These are phyloP conservation scores for Drosophila percnosoma DNA, from an alignment of 2,888 invertebrate genomes.

Conservation along the genomic window DNA sequence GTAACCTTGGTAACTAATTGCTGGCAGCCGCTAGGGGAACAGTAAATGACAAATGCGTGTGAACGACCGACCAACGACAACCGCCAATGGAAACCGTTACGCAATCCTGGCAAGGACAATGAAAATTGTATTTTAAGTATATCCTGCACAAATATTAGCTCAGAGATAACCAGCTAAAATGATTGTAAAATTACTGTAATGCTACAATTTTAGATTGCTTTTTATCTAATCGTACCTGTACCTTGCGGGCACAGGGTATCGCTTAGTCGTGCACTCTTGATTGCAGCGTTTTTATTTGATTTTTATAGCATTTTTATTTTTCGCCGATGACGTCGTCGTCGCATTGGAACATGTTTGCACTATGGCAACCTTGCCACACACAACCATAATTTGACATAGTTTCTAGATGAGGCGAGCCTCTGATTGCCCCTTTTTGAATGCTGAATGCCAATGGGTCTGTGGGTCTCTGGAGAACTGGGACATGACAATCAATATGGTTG, in stretches of 20 bases:
- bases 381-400: constrained; percentile 27
- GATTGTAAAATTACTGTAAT: neutral
- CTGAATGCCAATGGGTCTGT: constrained; percentile 43
- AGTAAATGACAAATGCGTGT: constrained; percentile 56
- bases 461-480: constrained; percentile 21
- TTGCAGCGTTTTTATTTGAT: constrained; percentile 20
- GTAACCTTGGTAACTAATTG: constrained; percentile 70
- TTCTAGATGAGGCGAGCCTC: constrained; percentile 15
- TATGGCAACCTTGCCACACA: constrained; percentile 14
- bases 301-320: constrained; percentile 68
- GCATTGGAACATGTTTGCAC: constrained; percentile 25
- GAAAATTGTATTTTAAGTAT: constrained; percentile 22
- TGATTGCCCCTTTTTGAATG: constrained; percentile 18
- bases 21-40: constrained; percentile 37
- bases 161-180: neutral
- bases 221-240: neutral
- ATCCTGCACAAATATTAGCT: constrained; percentile 23
- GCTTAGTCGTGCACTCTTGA: neutral
- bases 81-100: constrained; percentile 24
- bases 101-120: constrained; percentile 43
- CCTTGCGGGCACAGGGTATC: constrained; percentile 4
- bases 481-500: constrained; percentile 5
- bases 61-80: constrained; percentile 22
- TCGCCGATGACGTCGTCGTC: constrained; percentile 56
- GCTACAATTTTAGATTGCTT: neutral